Evolutionary conservation across 2,113 vertebrate genomes (phyloP), one percentile per base, ranked within the genome.

Genomic region (Apus apus): DNA sequence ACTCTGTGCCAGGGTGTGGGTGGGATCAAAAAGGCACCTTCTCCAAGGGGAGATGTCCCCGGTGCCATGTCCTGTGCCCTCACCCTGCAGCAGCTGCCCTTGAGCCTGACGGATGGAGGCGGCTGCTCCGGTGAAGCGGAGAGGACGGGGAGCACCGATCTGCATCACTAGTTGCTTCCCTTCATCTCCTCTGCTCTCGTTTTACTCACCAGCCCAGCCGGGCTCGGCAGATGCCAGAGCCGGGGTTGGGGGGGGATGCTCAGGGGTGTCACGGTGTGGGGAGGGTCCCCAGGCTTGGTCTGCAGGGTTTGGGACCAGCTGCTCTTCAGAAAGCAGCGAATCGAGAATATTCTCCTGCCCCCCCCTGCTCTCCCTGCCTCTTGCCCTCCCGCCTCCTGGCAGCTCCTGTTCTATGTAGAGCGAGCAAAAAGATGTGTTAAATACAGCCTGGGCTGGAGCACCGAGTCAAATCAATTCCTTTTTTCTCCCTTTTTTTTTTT

Each of bases 381-480:
- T 23, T 73, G 34, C 48, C 38, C 58, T 70, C 87, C 76, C 51
- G 56, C 84, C 79, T 82, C 87, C 88, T 62, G 40, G 64, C 92
- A 83, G 66, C 32, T 50, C 62, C 94, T 58, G 15, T 84, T 87
- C 25, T 85, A 91, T 85, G 95, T 64, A 78, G 77, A 88, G 86
- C 75, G 74, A 88, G 81, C 77, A 86, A 81, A n/a, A 56, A 58
- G 80, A 89, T 38, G 64, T 90, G 78, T 89, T 96, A 92, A 92
- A 94, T 84, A 81, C 77, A 80, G 89, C 81, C 77, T 26, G 43
- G 88, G 64, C 85, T 78, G 87, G 38, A 91, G 94, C 75, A 46
- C 90, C 89, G 96, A 95, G 93, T 94, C 92, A 96, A 96, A 97
- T 91, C 93, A 94, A 85, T 92, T 92, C 96, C 38, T 38, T 38